These are phyloP conservation scores for Oncorhynchus kisutch DNA, from an alignment of 2,113 vertebrate species.

Conservation along the genomic window DNA sequence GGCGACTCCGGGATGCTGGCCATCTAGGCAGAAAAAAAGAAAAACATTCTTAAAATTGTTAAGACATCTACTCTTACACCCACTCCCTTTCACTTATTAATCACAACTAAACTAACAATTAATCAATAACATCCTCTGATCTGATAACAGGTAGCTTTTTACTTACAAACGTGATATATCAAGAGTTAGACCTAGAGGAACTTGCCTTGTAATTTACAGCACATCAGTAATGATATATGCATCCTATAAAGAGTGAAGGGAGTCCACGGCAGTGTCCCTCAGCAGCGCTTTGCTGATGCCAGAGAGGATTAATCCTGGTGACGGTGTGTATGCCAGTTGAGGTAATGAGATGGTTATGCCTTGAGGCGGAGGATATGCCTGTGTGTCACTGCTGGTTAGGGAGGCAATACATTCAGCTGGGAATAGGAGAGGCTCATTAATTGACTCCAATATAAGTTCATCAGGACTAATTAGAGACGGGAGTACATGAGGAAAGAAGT, in stretches of 20 bases:
- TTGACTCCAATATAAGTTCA: slow-evolving; percentile 28
- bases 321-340: slow-evolving; percentile 31
- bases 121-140: slow-evolving; percentile 23
- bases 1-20: no score
- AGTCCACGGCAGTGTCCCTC: slow-evolving; percentile 3
- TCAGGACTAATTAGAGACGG: slow-evolving; percentile 26
- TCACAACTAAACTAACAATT: slow-evolving; percentile 22
- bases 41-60: slow-evolving; percentile 3
- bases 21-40: background rate
- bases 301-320: slow-evolving; percentile 41
- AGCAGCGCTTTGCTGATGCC: slow-evolving; percentile 21
- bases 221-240: background rate
- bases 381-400: slow-evolving; percentile 53
- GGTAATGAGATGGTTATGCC: slow-evolving; percentile 50
- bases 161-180: slow-evolving; percentile 2
- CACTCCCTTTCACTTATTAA: slow-evolving; percentile 7
- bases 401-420: slow-evolving; percentile 46
- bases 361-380: slow-evolving; percentile 30
- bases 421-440: slow-evolving; percentile 28
- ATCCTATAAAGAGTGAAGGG: slow-evolving; percentile 26
- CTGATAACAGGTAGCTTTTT: slow-evolving; percentile 22
- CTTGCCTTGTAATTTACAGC: background rate
- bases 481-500: slow-evolving; percentile 14
- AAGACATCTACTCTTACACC: background rate
- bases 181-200: slow-evolving; percentile 12